These are phyloP conservation scores for Ageneiosus marmoratus DNA, from an alignment of 2,113 vertebrate species.

Conservation along the genomic window DNA sequence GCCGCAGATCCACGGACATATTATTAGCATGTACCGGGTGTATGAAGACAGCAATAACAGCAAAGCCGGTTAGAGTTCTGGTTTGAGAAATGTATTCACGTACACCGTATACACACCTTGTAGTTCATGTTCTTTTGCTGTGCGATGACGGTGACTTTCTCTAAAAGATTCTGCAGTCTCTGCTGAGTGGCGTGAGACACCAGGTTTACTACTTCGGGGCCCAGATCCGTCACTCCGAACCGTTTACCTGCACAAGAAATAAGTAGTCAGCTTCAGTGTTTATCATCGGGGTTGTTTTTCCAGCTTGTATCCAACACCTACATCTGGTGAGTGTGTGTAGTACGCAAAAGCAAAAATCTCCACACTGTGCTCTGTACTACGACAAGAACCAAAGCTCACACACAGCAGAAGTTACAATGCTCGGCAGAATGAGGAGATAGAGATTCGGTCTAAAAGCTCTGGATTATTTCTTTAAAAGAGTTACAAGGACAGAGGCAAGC, in stretches of 20 bases:
- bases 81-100: neutral
- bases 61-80: neutral
- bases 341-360: too few species aligned
- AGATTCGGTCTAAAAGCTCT: too few species aligned
- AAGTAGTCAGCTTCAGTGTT: neutral
- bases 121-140: conserved; percentile 91
- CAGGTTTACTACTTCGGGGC: conserved; percentile 87
- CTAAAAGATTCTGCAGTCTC: conserved; percentile 87
- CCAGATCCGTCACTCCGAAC: conserved; percentile 87
- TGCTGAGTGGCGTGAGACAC: conserved; percentile 94
- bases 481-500: neutral
- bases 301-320: too few species aligned
- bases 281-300: too few species aligned
- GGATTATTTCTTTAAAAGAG: neutral
- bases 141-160: conserved; percentile 88
- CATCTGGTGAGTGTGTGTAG: too few species aligned
- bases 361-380: neutral
- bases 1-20: neutral
- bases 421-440: too few species aligned
- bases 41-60: too few species aligned
- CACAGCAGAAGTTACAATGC: too few species aligned
- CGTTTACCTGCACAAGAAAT: conserved; percentile 77
- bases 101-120: conserved; percentile 75
- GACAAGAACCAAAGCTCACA: neutral
- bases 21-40: neutral